A percentile compares a stretch with the other conserved stretches of the same genome.
Evolutionary conservation across 2,888 invertebrate genomes (phyloP).

Genomic region (Rambutsinella grinnellia): DNA sequence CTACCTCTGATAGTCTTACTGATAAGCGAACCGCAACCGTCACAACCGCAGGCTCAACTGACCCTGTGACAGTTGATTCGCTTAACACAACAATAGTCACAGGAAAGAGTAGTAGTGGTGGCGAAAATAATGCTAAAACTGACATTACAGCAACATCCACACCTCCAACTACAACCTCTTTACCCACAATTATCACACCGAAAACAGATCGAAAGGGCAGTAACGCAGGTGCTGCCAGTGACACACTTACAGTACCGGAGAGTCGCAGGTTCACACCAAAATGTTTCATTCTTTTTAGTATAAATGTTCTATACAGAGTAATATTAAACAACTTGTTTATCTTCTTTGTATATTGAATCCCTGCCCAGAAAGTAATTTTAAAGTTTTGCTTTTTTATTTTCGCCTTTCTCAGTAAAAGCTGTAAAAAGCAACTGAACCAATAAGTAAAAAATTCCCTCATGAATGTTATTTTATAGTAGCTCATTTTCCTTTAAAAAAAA

Average conservation of each 20-base stretch:
- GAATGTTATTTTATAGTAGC: too few species aligned
- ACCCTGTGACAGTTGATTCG: slow-evolving; percentile 30
- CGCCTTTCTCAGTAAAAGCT: too few species aligned
- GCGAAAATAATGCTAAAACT: slow-evolving; percentile 24
- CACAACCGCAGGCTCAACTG: slow-evolving; percentile 36
- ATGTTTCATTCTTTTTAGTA: slow-evolving; percentile 9
- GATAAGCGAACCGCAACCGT: neutral
- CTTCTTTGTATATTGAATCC: too few species aligned
- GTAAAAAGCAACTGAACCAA: too few species aligned
- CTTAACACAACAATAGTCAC: slow-evolving; percentile 31
- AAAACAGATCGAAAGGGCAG: slow-evolving; percentile 48
- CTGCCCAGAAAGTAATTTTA: too few species aligned
- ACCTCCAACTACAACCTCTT: slow-evolving; percentile 12
- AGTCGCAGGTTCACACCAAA: slow-evolving; percentile 48
- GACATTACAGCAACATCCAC: slow-evolving; percentile 30
- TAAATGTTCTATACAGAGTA: neutral
- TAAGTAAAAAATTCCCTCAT: too few species aligned
- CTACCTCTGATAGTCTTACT: slow-evolving; percentile 23
- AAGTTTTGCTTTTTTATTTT: too few species aligned
- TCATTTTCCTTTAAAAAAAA: too few species aligned
- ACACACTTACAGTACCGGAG: slow-evolving; percentile 53
- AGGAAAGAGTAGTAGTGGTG: slow-evolving; percentile 9
- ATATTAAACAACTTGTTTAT: too few species aligned
- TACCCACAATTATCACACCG: slow-evolving; percentile 39
- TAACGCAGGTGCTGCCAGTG: slow-evolving; percentile 39